Evolutionary conservation across 1,140 invertebrate genomes (phyloP).

Genomic region (Camponotus vicinus): DNA sequence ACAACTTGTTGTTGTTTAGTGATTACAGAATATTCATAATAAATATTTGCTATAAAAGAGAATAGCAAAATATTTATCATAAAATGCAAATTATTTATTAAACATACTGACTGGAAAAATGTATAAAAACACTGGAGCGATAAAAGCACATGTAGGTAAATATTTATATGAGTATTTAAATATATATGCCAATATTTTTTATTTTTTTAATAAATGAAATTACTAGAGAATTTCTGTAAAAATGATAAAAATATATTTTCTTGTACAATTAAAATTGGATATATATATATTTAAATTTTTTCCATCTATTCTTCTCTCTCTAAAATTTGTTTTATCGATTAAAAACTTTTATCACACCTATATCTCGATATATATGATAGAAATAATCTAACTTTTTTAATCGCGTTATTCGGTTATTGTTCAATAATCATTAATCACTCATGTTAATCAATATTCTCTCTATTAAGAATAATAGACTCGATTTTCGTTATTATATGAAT

Average conservation of each 20-base stretch:
- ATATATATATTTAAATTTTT: too few species aligned
- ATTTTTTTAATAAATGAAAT: neutral
- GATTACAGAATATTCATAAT: neutral
- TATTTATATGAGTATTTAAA: conserved; percentile 20
- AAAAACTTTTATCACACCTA: neutral
- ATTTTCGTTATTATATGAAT: conserved; percentile 54
- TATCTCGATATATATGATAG: neutral
- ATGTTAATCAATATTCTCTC: neutral
- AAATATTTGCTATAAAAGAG: neutral
- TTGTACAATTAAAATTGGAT: neutral
- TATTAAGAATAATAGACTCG: conserved; percentile 57
- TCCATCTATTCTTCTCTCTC: too few species aligned
- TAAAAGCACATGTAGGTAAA: neutral
- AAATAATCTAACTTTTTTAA: neutral
- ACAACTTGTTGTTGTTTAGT: neutral
- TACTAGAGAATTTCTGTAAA: neutral
- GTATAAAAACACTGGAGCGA: neutral
- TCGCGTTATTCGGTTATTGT: neutral
- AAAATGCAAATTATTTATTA: neutral
- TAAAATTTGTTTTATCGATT: conserved; percentile 43
- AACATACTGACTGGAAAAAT: neutral
- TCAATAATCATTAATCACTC: neutral
- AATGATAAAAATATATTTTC: neutral
- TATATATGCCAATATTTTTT: neutral
- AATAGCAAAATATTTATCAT: neutral